Evolutionary conservation across 2,888 invertebrate species (phyloP).

Genomic region (Coenonympha arcania): DNA sequence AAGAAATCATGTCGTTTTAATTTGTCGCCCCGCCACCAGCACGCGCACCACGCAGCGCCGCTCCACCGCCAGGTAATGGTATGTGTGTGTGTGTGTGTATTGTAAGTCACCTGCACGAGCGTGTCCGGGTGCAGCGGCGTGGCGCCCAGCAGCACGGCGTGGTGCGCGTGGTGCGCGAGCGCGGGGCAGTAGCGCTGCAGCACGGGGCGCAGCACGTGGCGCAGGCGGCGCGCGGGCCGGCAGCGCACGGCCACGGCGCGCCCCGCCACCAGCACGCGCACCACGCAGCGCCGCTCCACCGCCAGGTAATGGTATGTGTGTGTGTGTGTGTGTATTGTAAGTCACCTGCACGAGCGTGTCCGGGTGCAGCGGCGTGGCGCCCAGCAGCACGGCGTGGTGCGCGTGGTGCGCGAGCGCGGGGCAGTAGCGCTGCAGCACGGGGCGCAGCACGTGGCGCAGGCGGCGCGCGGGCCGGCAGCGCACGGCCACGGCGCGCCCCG

Average conservation of each 20-base stretch:
- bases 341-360: slow-evolving; percentile 46
- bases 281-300: slow-evolving; percentile 87
- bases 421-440: slow-evolving; percentile 74
- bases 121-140: slow-evolving; percentile 43
- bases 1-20: too few species aligned
- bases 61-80: slow-evolving; percentile 87
- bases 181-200: slow-evolving; percentile 58
- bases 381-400: slow-evolving; percentile 32
- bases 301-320: slow-evolving; percentile 88
- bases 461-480: slow-evolving; percentile 87
- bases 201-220: slow-evolving; percentile 88
- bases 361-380: slow-evolving; percentile 36
- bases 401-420: slow-evolving; percentile 9
- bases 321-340: background rate
- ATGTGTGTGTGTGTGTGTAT: too few species aligned
- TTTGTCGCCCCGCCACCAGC: slow-evolving; percentile 88
- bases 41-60: slow-evolving; percentile 88
- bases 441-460: slow-evolving; percentile 87
- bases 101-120: slow-evolving; percentile 36
- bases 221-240: slow-evolving; percentile 83
- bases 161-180: slow-evolving; percentile 8
- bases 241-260: slow-evolving; percentile 91
- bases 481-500: slow-evolving; percentile 87
- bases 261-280: slow-evolving; percentile 87
- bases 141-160: slow-evolving; percentile 33